A percentile compares a stretch with the other conserved stretches of the same genome.
phyloP scores from a whole-genome alignment of 2,797 vertebrate genomes.

The Carapus acus region DNA sequence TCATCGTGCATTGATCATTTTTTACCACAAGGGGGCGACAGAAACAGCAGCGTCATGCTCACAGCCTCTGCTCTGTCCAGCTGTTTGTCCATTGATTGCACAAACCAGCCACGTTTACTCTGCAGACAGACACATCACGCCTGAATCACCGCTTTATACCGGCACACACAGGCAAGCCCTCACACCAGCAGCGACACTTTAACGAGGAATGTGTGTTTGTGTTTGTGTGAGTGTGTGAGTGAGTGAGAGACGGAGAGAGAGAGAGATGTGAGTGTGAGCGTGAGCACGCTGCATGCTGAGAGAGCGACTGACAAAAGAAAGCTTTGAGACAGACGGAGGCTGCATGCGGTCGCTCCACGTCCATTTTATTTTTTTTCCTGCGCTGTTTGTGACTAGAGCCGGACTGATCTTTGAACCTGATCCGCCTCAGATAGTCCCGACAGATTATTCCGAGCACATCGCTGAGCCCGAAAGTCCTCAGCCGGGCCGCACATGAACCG shows the following conservation, averaged over 20 bases:
- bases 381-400: background rate
- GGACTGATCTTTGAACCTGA: conserved; percentile 59
- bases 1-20: background rate
- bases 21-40: conserved; percentile 30
- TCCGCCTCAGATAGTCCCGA: conserved; percentile 6
- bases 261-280: too few relatives aligned
- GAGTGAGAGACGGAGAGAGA: background rate
- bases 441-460: conserved; percentile 9
- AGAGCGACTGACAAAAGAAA: conserved; percentile 36
- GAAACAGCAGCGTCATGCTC: too few relatives aligned
- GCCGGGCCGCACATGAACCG: background rate
- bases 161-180: too few relatives aligned
- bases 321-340: conserved; percentile 17
- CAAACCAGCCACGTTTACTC: background rate
- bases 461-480: background rate
- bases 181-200: background rate
- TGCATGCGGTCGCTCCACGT: conserved; percentile 37
- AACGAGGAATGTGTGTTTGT: background rate
- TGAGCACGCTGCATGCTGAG: conserved; percentile 29
- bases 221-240: background rate
- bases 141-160: background rate
- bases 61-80: conserved; percentile 27
- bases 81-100: conserved; percentile 26
- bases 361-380: conserved; percentile 11
- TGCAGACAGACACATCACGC: background rate